These are phyloP conservation scores for Taxidea taxus DNA, from an alignment of 2,113 vertebrate species.

Conservation along the genomic window DNA sequence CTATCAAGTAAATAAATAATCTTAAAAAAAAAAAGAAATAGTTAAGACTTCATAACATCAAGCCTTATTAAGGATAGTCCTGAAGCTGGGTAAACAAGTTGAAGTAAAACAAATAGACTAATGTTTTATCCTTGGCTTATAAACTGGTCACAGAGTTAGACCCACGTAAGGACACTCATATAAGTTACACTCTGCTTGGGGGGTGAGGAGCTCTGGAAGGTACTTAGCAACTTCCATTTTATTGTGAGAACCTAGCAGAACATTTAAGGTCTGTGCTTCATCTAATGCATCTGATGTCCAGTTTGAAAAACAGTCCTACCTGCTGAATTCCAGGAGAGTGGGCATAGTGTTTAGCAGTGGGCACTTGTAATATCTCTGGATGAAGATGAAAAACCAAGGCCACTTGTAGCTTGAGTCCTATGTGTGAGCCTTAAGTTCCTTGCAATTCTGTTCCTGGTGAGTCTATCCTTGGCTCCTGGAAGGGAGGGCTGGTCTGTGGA, in stretches of 20 bases:
- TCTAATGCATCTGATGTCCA: not conserved
- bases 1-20: too few species aligned
- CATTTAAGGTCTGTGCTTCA: not conserved
- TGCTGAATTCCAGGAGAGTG: not conserved
- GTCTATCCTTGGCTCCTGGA: not conserved
- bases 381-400: not conserved
- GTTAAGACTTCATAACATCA: not conserved
- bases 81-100: not conserved
- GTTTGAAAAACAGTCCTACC: not conserved
- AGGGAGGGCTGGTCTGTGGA: not conserved
- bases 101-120: not conserved
- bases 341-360: not conserved
- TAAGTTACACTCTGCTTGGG: not conserved
- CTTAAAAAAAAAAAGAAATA: not conserved
- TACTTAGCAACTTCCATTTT: not conserved
- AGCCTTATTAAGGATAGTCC: not conserved
- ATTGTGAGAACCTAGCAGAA: not conserved
- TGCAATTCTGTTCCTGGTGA: not conserved
- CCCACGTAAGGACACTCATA: too few species aligned
- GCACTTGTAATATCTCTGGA: not conserved
- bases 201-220: not conserved
- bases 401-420: not conserved
- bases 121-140: not conserved
- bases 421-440: not conserved
- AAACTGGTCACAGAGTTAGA: not conserved